phyloP scores from a whole-genome alignment of 2,113 vertebrate genomes.

The Coreoperca whiteheadi region DNA sequence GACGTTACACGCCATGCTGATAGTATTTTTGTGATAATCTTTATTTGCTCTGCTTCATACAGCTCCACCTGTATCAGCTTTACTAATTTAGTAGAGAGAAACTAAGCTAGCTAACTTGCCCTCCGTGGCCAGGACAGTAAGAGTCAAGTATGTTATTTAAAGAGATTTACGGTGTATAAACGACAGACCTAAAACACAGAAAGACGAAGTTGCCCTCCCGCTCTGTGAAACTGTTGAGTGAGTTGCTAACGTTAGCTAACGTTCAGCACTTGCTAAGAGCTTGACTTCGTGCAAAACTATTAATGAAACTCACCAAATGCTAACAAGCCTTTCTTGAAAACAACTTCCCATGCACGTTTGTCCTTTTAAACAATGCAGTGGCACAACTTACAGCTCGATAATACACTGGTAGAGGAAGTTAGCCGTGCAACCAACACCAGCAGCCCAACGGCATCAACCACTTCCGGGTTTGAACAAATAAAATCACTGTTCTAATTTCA shows the following conservation, averaged over 20 bases:
- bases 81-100: not conserved
- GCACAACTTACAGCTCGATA: conserved; percentile 25
- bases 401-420: accelerated
- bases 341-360: conserved; percentile 11
- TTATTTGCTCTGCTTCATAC: not conserved
- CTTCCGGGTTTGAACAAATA: conserved; percentile 60
- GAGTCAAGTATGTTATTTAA: not conserved
- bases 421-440: not conserved
- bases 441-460: not conserved
- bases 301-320: conserved; percentile 37
- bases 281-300: not conserved
- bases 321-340: not conserved
- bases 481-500: conserved; percentile 14
- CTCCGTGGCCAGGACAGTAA: not conserved
- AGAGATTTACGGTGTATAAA: not conserved
- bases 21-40: too few species aligned
- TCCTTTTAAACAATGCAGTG: not conserved
- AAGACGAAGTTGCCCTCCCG: too few species aligned
- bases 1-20: not conserved
- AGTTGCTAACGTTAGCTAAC: conserved; percentile 9
- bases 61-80: not conserved
- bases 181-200: not conserved
- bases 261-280: not conserved
- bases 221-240: not conserved
- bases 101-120: too few species aligned